phyloP scores from a whole-genome alignment of 2,888 invertebrate genomes.

The Osedax fenrisi region DNA sequence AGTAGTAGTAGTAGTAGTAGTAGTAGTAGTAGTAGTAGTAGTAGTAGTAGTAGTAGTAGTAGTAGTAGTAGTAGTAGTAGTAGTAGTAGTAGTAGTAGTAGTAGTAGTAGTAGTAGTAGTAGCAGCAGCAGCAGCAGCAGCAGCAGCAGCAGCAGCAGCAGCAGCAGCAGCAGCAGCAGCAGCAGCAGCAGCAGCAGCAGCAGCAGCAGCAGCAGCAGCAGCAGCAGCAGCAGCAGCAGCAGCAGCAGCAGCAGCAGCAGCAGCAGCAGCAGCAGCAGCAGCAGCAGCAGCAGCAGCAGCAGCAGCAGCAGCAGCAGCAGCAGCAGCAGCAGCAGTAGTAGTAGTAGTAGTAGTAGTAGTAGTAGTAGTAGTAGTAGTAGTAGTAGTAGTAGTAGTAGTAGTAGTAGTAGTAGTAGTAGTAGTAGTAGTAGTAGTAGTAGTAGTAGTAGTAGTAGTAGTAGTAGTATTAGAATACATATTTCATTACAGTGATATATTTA shows the following conservation, averaged over 20 bases:
- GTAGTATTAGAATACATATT: no score
- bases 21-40: conserved; percentile 4
- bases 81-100: not conserved
- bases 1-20: not conserved
- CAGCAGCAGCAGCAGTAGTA: conserved; percentile 30
- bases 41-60: not conserved
- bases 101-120: not conserved
- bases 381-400: conserved; percentile 30
- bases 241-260: conserved; percentile 4
- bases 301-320: conserved; percentile 23
- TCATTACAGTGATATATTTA: no score
- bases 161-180: no score
- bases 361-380: conserved; percentile 27
- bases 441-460: not conserved
- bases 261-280: not conserved
- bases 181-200: no score
- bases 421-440: conserved; percentile 13
- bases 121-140: no score
- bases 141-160: no score
- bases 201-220: no score
- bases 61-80: not conserved
- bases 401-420: conserved; percentile 24
- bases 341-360: conserved; percentile 32
- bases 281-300: conserved; percentile 21
- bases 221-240: not conserved